A percentile compares a stretch with the other conserved stretches of the same genome.
Conservation (phyloP, 2,797 vertebrate genomes). For the Esox masquinongy region DNA sequence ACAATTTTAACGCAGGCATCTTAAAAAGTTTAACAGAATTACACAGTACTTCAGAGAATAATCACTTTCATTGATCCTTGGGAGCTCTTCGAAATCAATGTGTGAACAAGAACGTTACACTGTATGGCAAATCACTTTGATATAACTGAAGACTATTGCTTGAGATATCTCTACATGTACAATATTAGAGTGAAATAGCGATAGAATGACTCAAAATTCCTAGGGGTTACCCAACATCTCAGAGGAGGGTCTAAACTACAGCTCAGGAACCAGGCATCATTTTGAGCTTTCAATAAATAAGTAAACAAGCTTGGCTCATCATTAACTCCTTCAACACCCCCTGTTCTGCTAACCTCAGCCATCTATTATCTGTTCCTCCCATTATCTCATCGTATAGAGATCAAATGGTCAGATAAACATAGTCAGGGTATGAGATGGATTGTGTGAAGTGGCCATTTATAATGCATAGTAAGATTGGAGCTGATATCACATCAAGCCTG, state of each 20-base stretch:
- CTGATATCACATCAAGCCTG: slow-evolving; percentile 13
- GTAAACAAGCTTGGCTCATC: background rate
- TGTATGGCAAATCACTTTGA: too few species aligned
- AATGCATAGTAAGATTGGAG: slow-evolving; percentile 40
- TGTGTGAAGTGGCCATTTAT: slow-evolving; percentile 55
- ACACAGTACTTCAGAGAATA: background rate
- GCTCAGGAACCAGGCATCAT: background rate
- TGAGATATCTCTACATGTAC: background rate
- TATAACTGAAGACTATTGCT: background rate
- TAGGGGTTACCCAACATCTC: background rate
- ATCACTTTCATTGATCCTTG: background rate
- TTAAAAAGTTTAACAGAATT: background rate
- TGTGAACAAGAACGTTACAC: background rate
- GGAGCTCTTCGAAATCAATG: background rate
- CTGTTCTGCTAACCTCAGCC: background rate
- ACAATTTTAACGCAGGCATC: background rate
- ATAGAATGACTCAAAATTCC: background rate
- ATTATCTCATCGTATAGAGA: slow-evolving; percentile 26
- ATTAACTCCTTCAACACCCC: background rate
- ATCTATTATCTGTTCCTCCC: slow-evolving; percentile 33
- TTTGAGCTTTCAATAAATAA: background rate
- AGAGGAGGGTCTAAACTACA: background rate
- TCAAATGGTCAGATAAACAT: slow-evolving; percentile 51
- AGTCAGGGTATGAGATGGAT: slow-evolving; percentile 39
- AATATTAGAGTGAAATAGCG: background rate